phyloP scores from a whole-genome alignment of 2,888 invertebrate genomes.

The Diaperis boleti region DNA sequence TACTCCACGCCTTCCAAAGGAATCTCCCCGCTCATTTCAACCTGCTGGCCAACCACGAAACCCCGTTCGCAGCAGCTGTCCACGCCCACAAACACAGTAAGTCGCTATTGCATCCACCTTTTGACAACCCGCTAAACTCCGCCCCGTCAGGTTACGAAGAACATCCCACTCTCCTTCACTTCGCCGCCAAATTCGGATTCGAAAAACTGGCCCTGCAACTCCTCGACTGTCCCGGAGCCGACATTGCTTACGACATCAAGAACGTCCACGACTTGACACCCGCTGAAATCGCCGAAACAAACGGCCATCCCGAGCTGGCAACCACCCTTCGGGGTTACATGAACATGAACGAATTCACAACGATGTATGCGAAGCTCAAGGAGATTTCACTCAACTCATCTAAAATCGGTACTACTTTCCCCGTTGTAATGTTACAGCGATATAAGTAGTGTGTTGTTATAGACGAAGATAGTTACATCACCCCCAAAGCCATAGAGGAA shows the following conservation, averaged over 20 bases:
- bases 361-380: slow-evolving; percentile 88
- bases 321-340: slow-evolving; percentile 82
- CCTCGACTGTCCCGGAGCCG: slow-evolving; percentile 88
- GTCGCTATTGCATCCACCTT: too few species aligned
- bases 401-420: slow-evolving; percentile 46
- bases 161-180: slow-evolving; percentile 88
- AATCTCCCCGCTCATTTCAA: slow-evolving; percentile 90
- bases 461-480: slow-evolving; percentile 59
- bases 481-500: slow-evolving; percentile 58
- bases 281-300: slow-evolving; percentile 83
- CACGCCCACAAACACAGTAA: slow-evolving; percentile 71
- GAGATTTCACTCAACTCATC: slow-evolving; percentile 71
- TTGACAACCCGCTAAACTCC: slow-evolving; percentile 15
- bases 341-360: slow-evolving; percentile 89
- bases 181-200: slow-evolving; percentile 87
- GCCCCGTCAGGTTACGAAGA: slow-evolving; percentile 80
- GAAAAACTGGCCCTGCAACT: slow-evolving; percentile 86
- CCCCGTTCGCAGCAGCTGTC: slow-evolving; percentile 57
- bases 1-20: slow-evolving; percentile 84
- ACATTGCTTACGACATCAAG: slow-evolving; percentile 81
- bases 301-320: slow-evolving; percentile 80
- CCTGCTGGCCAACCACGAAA: slow-evolving; percentile 69
- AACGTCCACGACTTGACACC: slow-evolving; percentile 84
- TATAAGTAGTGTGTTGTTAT: slow-evolving; percentile 2
- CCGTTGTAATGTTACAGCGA: too few species aligned